Percentiles rank a stretch among this genome's conserved stretches.
These are phyloP conservation scores for Hydrolagus colliei DNA, from an alignment of 2,797 vertebrate genomes.

Conservation along the genomic window DNA sequence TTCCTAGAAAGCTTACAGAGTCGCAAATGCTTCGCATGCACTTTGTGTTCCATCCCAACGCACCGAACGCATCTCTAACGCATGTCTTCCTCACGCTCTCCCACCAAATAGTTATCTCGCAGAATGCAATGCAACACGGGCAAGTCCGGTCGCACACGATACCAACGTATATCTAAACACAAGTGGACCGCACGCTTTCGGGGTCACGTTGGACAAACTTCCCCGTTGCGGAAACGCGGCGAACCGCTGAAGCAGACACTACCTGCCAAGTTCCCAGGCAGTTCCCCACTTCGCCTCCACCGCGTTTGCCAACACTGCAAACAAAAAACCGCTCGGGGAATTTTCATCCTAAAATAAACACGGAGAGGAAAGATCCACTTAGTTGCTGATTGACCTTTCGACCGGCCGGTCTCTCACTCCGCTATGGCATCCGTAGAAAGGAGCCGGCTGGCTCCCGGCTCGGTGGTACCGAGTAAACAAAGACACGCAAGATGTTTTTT, in stretches of 20 bases:
- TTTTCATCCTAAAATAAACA: slow-evolving; percentile 17
- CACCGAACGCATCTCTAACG: not conserved
- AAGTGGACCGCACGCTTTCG: not conserved
- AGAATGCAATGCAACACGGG: not conserved
- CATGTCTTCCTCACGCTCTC: too few relatives aligned
- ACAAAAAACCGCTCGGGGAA: not conserved
- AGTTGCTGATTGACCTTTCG: slow-evolving; percentile 16
- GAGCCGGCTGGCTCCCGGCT: not conserved
- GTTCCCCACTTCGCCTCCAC: not conserved
- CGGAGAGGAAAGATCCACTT: slow-evolving; percentile 25
- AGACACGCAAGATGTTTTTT: too few relatives aligned
- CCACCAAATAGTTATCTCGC: not conserved
- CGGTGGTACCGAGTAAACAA: too few relatives aligned
- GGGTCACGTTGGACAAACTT: not conserved
- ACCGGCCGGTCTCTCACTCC: not conserved
- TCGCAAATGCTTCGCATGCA: not conserved
- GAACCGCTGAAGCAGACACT: not conserved
- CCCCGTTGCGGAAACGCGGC: too few relatives aligned
- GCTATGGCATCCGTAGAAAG: too few relatives aligned
- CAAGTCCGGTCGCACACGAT: too few relatives aligned
- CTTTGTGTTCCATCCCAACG: not conserved
- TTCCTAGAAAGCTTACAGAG: not conserved
- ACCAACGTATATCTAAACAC: too few relatives aligned
- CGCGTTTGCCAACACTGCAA: not conserved
- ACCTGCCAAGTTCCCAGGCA: not conserved